These are phyloP conservation scores for Cyclopterus lumpus DNA, from an alignment of 2,797 vertebrate genomes.

Conservation along the genomic window DNA sequence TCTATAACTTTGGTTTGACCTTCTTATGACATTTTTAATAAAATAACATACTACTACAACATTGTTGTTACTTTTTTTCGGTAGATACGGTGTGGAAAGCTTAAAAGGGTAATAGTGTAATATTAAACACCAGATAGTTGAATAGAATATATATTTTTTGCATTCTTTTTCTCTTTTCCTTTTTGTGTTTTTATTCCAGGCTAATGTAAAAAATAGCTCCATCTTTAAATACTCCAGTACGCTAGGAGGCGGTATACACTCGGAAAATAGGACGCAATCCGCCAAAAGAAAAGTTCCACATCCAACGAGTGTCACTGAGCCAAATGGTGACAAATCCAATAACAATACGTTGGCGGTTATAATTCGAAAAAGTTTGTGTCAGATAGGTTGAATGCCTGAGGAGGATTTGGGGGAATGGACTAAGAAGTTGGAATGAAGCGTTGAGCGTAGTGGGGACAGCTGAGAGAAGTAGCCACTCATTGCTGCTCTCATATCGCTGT, in stretches of 20 bases:
- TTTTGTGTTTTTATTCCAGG: not conserved
- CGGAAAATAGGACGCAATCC: not conserved
- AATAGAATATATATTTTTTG: not conserved
- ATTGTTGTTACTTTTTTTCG: not conserved
- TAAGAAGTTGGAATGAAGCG: no score
- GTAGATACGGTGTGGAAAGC: not conserved
- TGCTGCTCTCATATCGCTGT: no score
- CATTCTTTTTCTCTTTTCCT: not conserved
- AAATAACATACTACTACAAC: no score
- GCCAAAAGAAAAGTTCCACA: no score
- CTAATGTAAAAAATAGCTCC: not conserved
- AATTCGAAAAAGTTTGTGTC: no score
- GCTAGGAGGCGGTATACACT: not conserved
- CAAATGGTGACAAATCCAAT: no score
- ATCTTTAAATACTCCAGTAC: not conserved
- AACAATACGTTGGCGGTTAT: no score
- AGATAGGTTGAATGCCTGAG: no score
- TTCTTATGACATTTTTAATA: not conserved
- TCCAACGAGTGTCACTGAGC: no score
- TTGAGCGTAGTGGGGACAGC: no score
- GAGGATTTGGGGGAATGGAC: no score
- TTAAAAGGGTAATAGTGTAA: not conserved
- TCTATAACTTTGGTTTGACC: not conserved
- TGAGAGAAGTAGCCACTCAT: no score
- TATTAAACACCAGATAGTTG: not conserved